Evolutionary conservation across 2,888 invertebrate genomes (phyloP), one percentile per base, ranked within the genome.

Genomic region (Tetheella fluctuosa): DNA sequence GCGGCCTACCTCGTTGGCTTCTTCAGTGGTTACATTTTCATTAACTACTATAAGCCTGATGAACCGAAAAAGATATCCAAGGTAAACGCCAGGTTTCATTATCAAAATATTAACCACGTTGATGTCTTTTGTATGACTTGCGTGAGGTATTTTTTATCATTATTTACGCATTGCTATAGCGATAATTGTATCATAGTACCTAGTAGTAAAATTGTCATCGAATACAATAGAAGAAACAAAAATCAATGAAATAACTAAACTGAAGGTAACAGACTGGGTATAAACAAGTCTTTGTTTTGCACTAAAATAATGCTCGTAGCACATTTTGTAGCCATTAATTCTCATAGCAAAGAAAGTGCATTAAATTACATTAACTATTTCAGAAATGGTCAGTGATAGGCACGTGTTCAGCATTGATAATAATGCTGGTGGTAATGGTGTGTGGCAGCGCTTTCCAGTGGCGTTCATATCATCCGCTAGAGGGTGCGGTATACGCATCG

Each of bases 1-100:
- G 91, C 94, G 0, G 89, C 95, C 0, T 95, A 95, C 71, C 83
- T 94, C 10, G 83, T 95, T 13, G 95, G 95, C 0, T 92, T 95
- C 78, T 84, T 94, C 60, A 87, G 89, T 17, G 95, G 95, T 0
- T 94, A 91, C 66, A 60, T 94, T 23, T 89, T 81, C 58, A 25
- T 73, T 23, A 34, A 20, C 53, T 86, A 72, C 6, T 77, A 73
- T 59, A 80, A 74, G 28, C 63, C 69, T 5, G 73, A 76, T 13
- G 80, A 76, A 7, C 20, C 76, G 0, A 82, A 73, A 13, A 81
- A 64, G 42, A 77, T 91, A 15, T 73, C 80, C 6, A 79, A 78
- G 75, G 91, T 88, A 70, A 65, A 56, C 60, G 13, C 57, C 39
- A n/a, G 48, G 6, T 28, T 15, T 39, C n/a, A 6, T n/a, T 6